These are phyloP conservation scores for Pachypsylla venusta DNA, from an alignment of 1,140 invertebrate genomes.

Conservation along the genomic window DNA sequence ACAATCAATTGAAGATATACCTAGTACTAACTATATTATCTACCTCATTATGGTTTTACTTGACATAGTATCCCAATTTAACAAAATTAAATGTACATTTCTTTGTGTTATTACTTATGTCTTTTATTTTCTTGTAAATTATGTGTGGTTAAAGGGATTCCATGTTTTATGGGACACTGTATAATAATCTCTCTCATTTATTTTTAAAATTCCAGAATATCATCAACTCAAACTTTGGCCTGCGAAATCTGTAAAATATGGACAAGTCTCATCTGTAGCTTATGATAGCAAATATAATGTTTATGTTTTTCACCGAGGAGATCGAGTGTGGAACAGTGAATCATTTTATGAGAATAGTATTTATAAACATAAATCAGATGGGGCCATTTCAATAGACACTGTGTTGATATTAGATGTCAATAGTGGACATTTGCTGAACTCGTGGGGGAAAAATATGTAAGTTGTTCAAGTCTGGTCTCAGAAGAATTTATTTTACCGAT, in stretches of 20 bases:
- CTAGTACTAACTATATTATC: too few relatives aligned
- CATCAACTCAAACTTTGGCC: slow-evolving; percentile 35
- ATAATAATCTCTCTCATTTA: too few relatives aligned
- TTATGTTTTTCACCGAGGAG: slow-evolving; percentile 69
- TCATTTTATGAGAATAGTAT: slow-evolving; percentile 48
- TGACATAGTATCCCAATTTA: too few relatives aligned
- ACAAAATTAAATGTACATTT: too few relatives aligned
- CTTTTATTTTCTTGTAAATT: too few relatives aligned
- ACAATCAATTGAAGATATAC: too few relatives aligned
- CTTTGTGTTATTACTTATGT: too few relatives aligned
- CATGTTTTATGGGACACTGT: too few relatives aligned
- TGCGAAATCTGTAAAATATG: slow-evolving; percentile 36
- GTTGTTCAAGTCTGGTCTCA: too few relatives aligned
- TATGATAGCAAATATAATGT: slow-evolving; percentile 56
- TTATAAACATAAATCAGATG: slow-evolving; percentile 39
- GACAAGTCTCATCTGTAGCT: slow-evolving; percentile 66
- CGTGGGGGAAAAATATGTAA: slow-evolving; percentile 68
- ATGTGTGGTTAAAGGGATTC: too few relatives aligned
- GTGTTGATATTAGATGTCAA: slow-evolving; percentile 54
- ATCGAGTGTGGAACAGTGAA: slow-evolving; percentile 48
- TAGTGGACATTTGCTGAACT: slow-evolving; percentile 49
- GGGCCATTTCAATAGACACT: slow-evolving; percentile 56
- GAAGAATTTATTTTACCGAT: too few relatives aligned
- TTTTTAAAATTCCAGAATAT: slow-evolving; percentile 15
- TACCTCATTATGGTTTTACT: too few relatives aligned